phyloP scores from a whole-genome alignment of 2,888 invertebrate genomes.

The Oscheius sp. region DNA sequence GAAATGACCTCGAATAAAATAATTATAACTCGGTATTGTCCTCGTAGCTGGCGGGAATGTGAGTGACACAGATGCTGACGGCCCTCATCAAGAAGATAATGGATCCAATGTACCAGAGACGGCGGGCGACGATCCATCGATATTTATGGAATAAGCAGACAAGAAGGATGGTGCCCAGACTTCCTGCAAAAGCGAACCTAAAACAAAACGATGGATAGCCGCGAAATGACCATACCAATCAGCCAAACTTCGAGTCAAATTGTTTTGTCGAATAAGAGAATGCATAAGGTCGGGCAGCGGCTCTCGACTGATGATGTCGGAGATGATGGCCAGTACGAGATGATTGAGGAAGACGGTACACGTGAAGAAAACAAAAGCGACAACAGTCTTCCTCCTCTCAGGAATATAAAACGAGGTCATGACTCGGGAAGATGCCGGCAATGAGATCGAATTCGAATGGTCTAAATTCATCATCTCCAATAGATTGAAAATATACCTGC shows the following conservation, averaged over 20 bases:
- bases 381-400: conserved; percentile 20
- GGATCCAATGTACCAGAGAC: conserved; percentile 29
- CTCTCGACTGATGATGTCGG: conserved; percentile 31
- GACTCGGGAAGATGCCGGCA: conserved; percentile 2
- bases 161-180: conserved; percentile 15
- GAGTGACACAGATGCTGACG: conserved; percentile 27
- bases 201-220: not conserved
- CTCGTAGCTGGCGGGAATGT: conserved; percentile 26
- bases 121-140: conserved; percentile 30
- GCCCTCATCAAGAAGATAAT: conserved; percentile 22
- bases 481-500: not conserved
- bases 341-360: conserved; percentile 21
- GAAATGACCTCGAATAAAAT: too few relatives aligned
- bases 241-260: conserved; percentile 8
- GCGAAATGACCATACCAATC: not conserved
- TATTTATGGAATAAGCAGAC: conserved; percentile 25
- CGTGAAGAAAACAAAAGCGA: conserved; percentile 22
- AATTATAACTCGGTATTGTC: not conserved
- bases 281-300: conserved; percentile 37
- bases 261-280: conserved; percentile 1
- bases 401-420: not conserved
- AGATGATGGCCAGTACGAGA: conserved; percentile 26
- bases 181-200: conserved; percentile 10
- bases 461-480: not conserved
- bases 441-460: conserved; percentile 21